phyloP scores from a whole-genome alignment of 2,113 vertebrate species.

The Colaptes auratus region DNA sequence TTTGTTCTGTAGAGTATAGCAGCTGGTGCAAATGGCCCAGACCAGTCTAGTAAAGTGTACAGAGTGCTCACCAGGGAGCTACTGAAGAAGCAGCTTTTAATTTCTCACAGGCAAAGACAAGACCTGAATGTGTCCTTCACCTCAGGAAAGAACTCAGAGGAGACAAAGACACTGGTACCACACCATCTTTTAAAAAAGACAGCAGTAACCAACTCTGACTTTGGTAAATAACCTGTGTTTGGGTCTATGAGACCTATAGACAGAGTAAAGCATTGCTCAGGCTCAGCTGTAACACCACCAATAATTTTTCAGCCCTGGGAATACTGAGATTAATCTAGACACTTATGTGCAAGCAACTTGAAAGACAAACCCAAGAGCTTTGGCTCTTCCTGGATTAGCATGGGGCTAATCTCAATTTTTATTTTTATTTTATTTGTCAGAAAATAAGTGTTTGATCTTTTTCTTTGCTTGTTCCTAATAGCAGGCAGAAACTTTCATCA shows the following conservation, averaged over 20 bases:
- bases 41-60: background rate
- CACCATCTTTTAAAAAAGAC: background rate
- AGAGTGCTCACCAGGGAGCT: background rate
- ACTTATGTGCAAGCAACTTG: background rate
- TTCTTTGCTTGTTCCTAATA: background rate
- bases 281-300: background rate
- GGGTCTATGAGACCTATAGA: background rate
- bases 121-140: background rate
- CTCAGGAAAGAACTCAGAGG: fast-evolving
- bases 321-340: background rate
- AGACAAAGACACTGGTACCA: background rate
- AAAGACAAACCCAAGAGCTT: background rate
- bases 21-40: background rate
- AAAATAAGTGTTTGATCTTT: background rate
- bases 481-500: background rate
- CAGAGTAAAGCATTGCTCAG: background rate
- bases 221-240: background rate
- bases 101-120: background rate
- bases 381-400: background rate
- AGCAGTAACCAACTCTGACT: background rate
- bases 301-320: background rate
- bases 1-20: background rate
- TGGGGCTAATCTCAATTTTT: background rate
- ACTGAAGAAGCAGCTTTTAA: background rate
- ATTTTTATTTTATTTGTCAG: background rate